These are phyloP conservation scores for Drosophila pseudoobscura DNA, from an alignment of 1,140 invertebrate species.

Conservation along the genomic window DNA sequence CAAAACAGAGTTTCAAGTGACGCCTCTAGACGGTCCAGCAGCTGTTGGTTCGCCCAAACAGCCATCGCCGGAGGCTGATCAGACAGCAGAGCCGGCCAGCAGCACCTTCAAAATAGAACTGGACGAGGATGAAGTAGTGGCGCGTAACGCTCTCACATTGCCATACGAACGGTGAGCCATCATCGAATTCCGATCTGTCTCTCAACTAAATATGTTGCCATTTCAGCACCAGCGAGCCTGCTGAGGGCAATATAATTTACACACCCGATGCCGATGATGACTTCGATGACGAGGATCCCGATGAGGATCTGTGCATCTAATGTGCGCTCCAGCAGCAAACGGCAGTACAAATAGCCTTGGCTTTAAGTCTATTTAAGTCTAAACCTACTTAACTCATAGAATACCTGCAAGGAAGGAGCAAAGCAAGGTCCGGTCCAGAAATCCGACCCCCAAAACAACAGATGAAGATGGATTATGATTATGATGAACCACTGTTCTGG, in stretches of 20 bases:
- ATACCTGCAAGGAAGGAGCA: constrained; percentile 17
- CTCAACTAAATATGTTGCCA: too few relatives aligned
- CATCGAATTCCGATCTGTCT: background rate
- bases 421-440: constrained; percentile 9
- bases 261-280: constrained; percentile 85
- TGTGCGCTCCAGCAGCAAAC: constrained; percentile 38
- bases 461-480: background rate
- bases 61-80: constrained; percentile 13
- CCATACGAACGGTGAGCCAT: constrained; percentile 76
- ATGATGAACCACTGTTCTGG: too few relatives aligned
- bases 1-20: constrained; percentile 63
- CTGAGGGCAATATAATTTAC: constrained; percentile 84
- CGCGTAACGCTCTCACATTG: constrained; percentile 78
- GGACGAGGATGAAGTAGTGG: constrained; percentile 77
- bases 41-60: constrained; percentile 3
- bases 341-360: constrained; percentile 78
- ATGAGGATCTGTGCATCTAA: constrained; percentile 79
- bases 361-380: constrained; percentile 72
- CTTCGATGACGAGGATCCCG: constrained; percentile 86
- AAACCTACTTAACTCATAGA: constrained; percentile 39
- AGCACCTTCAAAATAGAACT: constrained; percentile 81
- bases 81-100: constrained; percentile 25
- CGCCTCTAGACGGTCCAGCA: constrained; percentile 19
- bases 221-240: constrained; percentile 60
- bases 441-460: constrained; percentile 24